These are phyloP conservation scores for Channa striata DNA, from an alignment of 2,797 vertebrate species.

Conservation along the genomic window DNA sequence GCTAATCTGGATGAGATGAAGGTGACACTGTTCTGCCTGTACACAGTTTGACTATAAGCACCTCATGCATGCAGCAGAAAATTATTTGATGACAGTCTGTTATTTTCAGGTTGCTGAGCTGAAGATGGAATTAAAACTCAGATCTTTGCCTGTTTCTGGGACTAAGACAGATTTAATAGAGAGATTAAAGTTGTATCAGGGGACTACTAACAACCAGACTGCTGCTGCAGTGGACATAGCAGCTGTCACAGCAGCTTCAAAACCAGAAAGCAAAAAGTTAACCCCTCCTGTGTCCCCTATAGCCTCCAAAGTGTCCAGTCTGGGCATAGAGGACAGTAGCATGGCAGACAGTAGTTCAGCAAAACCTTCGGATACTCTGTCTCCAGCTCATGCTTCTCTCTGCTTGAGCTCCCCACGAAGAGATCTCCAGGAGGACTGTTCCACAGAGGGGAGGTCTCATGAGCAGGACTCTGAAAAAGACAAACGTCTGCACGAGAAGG, in stretches of 20 bases:
- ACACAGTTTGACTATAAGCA: conserved; percentile 10
- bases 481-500: conserved; percentile 94
- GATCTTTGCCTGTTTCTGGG: conserved; percentile 95
- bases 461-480: conserved; percentile 93
- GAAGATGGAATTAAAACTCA: conserved; percentile 94
- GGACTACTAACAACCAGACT: conserved; percentile 77
- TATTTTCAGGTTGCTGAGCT: conserved; percentile 92
- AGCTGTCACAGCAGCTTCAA: conserved; percentile 63
- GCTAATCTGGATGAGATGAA: conserved; percentile 95
- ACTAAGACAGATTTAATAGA: conserved; percentile 97
- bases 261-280: conserved; percentile 76
- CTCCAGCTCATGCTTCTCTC: conserved; percentile 47
- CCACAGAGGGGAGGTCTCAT: conserved; percentile 77
- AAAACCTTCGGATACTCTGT: conserved; percentile 83
- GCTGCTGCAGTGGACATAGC: conserved; percentile 51
- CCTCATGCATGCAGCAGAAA: neutral
- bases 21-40: conserved; percentile 79
- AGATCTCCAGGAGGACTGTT: conserved; percentile 64
- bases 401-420: conserved; percentile 72
- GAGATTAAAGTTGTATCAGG: conserved; percentile 90
- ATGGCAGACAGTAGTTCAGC: conserved; percentile 81
- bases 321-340: conserved; percentile 86
- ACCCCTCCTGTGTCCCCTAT: conserved; percentile 91
- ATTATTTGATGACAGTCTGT: conserved; percentile 10
- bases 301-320: conserved; percentile 88